Base-by-base conservation (phyloP, 2,888 invertebrate species). In the Andrena fulva region DNA sequence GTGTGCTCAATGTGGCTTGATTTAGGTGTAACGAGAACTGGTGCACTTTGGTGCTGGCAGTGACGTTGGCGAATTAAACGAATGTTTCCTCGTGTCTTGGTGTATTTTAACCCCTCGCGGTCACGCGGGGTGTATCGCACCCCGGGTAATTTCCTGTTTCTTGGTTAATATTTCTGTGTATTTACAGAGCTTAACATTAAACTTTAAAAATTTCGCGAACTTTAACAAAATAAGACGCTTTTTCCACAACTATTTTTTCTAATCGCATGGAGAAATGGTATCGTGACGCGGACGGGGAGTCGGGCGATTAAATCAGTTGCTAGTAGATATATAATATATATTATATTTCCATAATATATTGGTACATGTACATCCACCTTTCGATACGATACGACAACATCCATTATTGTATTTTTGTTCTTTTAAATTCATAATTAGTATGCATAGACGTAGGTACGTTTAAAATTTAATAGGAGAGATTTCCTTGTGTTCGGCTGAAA, bases 341-440 rank as follows among this genome's bases (percentile, higher is more conserved):
- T 82, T 90, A 88, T 90, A 90, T 89, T 89, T 90, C 75, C 86
- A 90, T 88, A 85, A 88, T 89, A 91, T 87, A 87, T 88, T 86
- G 77, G 87, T 91, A 91, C 89, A 89, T 90, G 87, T 91, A 92
- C 90, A 92, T 92, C 88, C 91, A 91, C 87, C 89, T 85, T 89
- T 87, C 87, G 83, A 85, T 89, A 92, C 89, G 89, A 90, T 90
- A 77, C 84, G 80, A 80, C 82, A 85, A 88, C 89, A 88, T 87
- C 60, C 80, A 88, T 88, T 87, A 86, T 82, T 88, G 77, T 88
- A 84, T 35, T 81, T 83, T 76, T 42, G 42, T 42, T 82, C 29
- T 50, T 68, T 64, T 24, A 60, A 76, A 20, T 80, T 84, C 83
- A 83, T 87, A 87, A 84, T 88, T 80, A 67, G 42, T 86, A 85